Evolutionary conservation across 2,797 vertebrate species (phyloP).

Genomic region (Champsocephalus gunnari): DNA sequence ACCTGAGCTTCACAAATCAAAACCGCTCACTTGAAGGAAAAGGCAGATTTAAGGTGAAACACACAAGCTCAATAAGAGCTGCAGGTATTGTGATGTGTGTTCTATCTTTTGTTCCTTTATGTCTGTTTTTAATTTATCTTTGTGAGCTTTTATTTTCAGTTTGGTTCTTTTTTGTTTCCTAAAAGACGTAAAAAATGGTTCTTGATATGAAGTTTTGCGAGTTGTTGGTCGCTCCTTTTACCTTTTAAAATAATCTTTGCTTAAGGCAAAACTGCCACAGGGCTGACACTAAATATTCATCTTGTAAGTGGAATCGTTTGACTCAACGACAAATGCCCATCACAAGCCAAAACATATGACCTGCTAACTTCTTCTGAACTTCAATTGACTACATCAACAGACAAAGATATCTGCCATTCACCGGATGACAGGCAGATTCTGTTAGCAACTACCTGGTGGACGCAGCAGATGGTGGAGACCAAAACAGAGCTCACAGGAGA

Average conservation of each 20-base stretch:
- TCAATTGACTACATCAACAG: neutral
- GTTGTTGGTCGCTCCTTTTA: neutral
- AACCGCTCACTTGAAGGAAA: slow-evolving; percentile 47
- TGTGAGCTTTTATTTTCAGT: slow-evolving; percentile 18
- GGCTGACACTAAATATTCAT: neutral
- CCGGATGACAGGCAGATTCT: neutral
- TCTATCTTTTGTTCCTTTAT: slow-evolving; percentile 39
- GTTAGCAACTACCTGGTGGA: neutral
- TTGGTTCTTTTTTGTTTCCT: slow-evolving; percentile 13
- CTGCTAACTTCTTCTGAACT: neutral
- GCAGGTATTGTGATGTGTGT: slow-evolving; percentile 29
- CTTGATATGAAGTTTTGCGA: slow-evolving; percentile 1
- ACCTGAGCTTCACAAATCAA: slow-evolving; percentile 38
- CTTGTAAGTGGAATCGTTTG: no score
- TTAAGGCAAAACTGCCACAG: slow-evolving; percentile 5
- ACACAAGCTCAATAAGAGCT: slow-evolving; percentile 37
- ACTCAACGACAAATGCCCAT: neutral
- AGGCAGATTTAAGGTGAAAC: slow-evolving; percentile 40
- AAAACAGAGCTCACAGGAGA: neutral
- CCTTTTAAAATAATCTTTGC: slow-evolving; percentile 13
- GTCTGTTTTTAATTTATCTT: slow-evolving; percentile 14
- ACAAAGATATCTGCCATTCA: neutral
- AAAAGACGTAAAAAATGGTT: slow-evolving; percentile 9
- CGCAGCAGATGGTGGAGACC: neutral
- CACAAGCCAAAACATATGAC: slow-evolving; percentile 1